These are phyloP conservation scores for Opisthograptis luteolata DNA, from an alignment of 2,888 invertebrate genomes.

Conservation along the genomic window DNA sequence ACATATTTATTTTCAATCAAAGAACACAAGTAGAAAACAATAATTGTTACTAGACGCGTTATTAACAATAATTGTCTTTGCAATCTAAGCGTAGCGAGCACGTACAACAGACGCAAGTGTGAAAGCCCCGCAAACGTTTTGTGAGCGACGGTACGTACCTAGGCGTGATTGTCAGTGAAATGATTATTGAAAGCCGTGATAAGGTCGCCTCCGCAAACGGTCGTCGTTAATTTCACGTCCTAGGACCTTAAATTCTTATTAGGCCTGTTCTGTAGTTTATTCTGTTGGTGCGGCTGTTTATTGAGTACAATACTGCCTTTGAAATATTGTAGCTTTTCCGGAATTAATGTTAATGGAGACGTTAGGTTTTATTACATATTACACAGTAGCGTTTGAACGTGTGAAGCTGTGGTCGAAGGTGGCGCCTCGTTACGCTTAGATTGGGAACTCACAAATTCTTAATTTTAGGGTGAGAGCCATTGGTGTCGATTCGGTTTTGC, in stretches of 20 bases:
- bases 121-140: slow-evolving; percentile 45
- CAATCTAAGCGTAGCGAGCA: neutral
- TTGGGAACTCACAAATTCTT: too few species aligned
- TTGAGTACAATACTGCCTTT: neutral
- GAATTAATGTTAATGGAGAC: neutral
- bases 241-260: slow-evolving; percentile 23
- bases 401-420: too few species aligned
- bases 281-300: slow-evolving; percentile 18
- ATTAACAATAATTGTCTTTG: too few species aligned
- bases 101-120: neutral
- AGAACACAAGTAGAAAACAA: too few species aligned
- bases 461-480: too few species aligned
- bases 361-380: too few species aligned
- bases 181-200: slow-evolving; percentile 58
- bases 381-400: too few species aligned
- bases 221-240: slow-evolving; percentile 25
- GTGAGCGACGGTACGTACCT: slow-evolving; percentile 58
- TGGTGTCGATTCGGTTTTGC: too few species aligned
- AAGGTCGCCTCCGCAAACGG: slow-evolving; percentile 38
- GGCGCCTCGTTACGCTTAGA: too few species aligned
- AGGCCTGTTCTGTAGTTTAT: slow-evolving; percentile 20
- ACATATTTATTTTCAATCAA: too few species aligned
- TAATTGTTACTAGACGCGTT: neutral
- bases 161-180: slow-evolving; percentile 52
- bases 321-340: neutral